phyloP scores from a whole-genome alignment of 1,140 invertebrate genomes.

The Musca vetustissima region DNA sequence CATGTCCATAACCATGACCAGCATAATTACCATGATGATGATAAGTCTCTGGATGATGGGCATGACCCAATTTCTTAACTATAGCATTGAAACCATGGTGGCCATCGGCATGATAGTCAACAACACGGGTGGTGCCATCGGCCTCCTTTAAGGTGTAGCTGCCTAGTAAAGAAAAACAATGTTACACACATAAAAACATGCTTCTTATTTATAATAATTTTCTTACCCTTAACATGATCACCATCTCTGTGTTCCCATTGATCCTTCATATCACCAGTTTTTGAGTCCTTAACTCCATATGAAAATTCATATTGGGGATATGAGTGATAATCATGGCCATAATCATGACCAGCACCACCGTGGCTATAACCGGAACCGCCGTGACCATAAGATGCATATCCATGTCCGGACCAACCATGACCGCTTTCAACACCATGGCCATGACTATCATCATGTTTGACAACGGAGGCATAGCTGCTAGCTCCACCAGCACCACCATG shows the following conservation, averaged over 20 bases:
- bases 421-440: neutral
- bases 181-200: constrained; percentile 6
- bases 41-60: neutral
- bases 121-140: constrained; percentile 60
- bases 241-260: constrained; percentile 55
- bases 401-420: neutral
- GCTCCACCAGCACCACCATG: no score
- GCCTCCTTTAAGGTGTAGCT: constrained; percentile 61
- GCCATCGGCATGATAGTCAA: constrained; percentile 61
- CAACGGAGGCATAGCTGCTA: constrained; percentile 11
- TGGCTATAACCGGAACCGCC: neutral
- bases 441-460: neutral
- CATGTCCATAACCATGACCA: constrained; percentile 15
- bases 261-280: constrained; percentile 56
- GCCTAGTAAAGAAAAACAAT: constrained; percentile 47
- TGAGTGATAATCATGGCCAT: constrained; percentile 55
- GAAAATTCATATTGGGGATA: constrained; percentile 38
- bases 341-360: constrained; percentile 40
- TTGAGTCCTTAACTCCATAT: constrained; percentile 25
- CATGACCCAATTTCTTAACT: constrained; percentile 38
- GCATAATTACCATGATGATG: constrained; percentile 2
- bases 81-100: constrained; percentile 62
- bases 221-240: constrained; percentile 38
- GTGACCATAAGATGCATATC: no score
- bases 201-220: no score